Evolutionary conservation across 2,888 invertebrate genomes (phyloP).

Genomic region (Trachelus tabidus): DNA sequence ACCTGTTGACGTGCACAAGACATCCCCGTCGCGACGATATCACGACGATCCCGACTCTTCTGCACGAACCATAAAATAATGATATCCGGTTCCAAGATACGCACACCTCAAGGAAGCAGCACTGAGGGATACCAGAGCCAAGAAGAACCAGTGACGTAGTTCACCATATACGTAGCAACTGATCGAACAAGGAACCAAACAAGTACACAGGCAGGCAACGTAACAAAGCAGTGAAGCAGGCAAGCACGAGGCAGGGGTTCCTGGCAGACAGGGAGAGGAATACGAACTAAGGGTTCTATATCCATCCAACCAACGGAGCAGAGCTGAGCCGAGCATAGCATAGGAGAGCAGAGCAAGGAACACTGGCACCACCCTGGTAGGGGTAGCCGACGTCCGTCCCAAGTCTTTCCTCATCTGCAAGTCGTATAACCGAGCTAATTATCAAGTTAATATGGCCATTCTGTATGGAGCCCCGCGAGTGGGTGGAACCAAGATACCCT

Average conservation of each 20-base stretch:
- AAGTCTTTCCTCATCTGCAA: conserved; percentile 81
- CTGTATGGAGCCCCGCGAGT: conserved; percentile 71
- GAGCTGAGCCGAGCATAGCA: conserved; percentile 57
- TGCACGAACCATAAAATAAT: background rate
- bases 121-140: background rate
- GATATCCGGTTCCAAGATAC: background rate
- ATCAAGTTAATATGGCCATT: conserved; percentile 90
- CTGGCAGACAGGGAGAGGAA: conserved; percentile 64
- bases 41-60: background rate
- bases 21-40: background rate
- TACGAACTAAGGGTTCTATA: conserved; percentile 64
- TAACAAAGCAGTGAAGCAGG: conserved; percentile 30
- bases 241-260: conserved; percentile 46
- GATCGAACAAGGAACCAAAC: background rate
- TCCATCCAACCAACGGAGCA: conserved; percentile 59
- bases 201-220: conserved; percentile 8
- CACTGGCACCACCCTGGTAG: conserved; percentile 65
- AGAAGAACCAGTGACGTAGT: background rate
- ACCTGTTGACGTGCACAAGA: background rate
- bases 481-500: conserved; percentile 52
- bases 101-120: background rate
- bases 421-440: conserved; percentile 91
- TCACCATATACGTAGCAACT: background rate
- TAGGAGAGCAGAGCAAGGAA: conserved; percentile 63
- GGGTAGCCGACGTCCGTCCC: conserved; percentile 66